These are phyloP conservation scores for Perodicticus potto DNA, from an alignment of 2,797 vertebrate species.

Conservation along the genomic window DNA sequence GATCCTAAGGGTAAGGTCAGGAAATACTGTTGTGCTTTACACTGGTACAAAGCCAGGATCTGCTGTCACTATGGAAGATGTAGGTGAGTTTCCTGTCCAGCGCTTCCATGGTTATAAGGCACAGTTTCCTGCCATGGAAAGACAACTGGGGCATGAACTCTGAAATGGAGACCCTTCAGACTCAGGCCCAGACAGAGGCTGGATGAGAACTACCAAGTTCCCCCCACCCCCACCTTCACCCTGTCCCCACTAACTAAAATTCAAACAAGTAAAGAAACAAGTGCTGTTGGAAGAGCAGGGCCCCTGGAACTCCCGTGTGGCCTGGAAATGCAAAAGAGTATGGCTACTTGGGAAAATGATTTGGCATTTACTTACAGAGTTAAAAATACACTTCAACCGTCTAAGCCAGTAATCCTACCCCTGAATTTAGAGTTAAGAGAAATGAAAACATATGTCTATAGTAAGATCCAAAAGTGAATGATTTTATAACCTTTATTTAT, in stretches of 20 bases:
- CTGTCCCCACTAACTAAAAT: background rate
- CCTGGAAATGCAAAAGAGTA: background rate
- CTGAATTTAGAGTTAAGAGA: background rate
- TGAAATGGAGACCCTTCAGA: background rate
- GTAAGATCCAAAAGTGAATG: background rate
- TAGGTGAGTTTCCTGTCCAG: background rate
- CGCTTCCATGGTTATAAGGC: background rate
- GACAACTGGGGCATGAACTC: background rate
- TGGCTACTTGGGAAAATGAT: background rate
- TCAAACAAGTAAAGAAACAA: background rate
- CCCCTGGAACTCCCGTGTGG: background rate
- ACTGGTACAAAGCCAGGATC: background rate
- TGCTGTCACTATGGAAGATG: background rate
- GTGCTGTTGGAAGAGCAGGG: background rate
- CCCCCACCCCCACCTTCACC: rapidly evolving
- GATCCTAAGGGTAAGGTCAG: background rate
- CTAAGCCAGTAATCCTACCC: background rate
- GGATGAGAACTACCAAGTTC: background rate
- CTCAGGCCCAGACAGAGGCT: background rate
- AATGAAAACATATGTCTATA: background rate
- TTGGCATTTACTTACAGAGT: background rate
- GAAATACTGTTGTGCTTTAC: background rate
- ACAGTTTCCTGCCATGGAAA: background rate
- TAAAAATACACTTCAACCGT: background rate
- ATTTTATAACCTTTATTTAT: conserved; percentile 35